Conservation (phyloP, 2,888 invertebrate genomes). For the Cepaea hortensis region DNA sequence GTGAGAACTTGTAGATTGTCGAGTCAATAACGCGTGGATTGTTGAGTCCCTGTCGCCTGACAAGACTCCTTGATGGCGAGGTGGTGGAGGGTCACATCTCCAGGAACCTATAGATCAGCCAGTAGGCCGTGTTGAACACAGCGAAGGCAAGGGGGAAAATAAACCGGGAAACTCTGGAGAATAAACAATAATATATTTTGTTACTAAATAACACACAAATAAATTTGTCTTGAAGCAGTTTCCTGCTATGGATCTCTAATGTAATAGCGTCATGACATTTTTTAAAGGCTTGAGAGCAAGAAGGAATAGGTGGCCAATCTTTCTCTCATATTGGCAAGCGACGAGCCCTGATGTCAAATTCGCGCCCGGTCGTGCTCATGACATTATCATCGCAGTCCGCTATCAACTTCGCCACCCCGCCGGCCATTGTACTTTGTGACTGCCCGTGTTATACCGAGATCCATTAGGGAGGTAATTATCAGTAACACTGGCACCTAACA, state of each 20-base stretch:
- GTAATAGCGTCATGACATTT: background rate
- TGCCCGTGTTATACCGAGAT: background rate
- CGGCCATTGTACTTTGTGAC: background rate
- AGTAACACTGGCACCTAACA: background rate
- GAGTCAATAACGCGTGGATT: too few relatives aligned
- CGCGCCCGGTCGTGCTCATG: too few relatives aligned
- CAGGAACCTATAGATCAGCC: conserved; percentile 57
- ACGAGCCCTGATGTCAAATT: too few relatives aligned
- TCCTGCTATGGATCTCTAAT: background rate
- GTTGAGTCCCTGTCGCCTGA: too few relatives aligned
- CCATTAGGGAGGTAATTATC: too few relatives aligned
- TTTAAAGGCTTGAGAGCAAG: too few relatives aligned
- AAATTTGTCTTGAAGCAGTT: too few relatives aligned
- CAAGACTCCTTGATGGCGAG: too few relatives aligned
- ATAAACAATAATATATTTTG: background rate
- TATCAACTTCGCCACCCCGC: background rate
- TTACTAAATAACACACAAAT: background rate
- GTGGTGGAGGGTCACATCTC: conserved; percentile 31
- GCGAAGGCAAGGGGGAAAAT: conserved; percentile 62
- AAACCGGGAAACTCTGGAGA: conserved; percentile 55
- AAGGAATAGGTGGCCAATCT: too few relatives aligned
- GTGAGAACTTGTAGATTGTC: too few relatives aligned
- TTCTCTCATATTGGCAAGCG: too few relatives aligned
- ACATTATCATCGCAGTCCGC: too few relatives aligned
- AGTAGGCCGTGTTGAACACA: conserved; percentile 67